A percentile compares a stretch with the other conserved stretches of the same genome.
phyloP scores from a whole-genome alignment of 2,113 vertebrate species.

The Cochlearius cochlearius region DNA sequence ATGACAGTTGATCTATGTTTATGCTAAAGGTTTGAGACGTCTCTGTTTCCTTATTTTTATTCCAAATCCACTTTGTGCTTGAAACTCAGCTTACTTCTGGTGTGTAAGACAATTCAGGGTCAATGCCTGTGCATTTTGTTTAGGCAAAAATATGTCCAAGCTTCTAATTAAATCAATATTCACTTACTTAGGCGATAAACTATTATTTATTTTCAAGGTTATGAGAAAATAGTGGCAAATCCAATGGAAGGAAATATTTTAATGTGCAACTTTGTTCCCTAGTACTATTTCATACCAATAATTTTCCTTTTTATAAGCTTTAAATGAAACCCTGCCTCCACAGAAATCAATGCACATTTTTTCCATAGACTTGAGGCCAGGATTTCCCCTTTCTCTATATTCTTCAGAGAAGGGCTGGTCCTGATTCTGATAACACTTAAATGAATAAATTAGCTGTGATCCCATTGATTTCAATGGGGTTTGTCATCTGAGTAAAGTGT shows the following conservation, averaged over 20 bases:
- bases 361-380: neutral
- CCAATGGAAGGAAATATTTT: neutral
- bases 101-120: constrained; percentile 41
- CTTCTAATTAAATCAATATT: constrained; percentile 40
- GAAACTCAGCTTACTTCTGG: neutral
- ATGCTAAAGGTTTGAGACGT: constrained; percentile 36
- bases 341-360: neutral
- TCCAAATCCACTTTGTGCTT: neutral
- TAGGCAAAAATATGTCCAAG: neutral
- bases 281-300: neutral
- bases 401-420: neutral
- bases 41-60: constrained; percentile 28
- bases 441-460: neutral
- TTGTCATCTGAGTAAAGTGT: neutral
- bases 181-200: neutral
- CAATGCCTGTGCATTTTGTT: neutral
- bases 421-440: neutral
- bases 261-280: neutral
- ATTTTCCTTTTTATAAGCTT: neutral
- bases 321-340: neutral
- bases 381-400: neutral
- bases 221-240: neutral
- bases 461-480: neutral
- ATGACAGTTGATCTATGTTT: constrained; percentile 53
- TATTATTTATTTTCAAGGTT: neutral